Evolutionary conservation across 2,113 vertebrate species (phyloP), one percentile per base, ranked within the genome.

Genomic region (Synodontis membranacea): DNA sequence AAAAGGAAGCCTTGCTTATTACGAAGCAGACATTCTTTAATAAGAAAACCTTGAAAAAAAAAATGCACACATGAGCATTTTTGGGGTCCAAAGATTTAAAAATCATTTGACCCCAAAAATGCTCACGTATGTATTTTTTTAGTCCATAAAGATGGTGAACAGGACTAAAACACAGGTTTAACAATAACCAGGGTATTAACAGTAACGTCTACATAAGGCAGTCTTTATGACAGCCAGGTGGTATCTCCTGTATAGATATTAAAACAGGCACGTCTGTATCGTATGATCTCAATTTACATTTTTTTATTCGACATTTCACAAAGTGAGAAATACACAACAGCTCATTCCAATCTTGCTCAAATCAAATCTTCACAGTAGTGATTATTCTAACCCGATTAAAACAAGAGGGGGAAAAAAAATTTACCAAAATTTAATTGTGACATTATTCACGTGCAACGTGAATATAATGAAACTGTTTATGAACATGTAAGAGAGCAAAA

Each of bases 381-480:
- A 44, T 25, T 12, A n/a, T 8, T 62, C 14, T 42, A 42, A 52
- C 3, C 12, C 5, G 31, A 54, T 37, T 78, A 2, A 42, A 81
- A 39, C 72, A 50, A 50, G 0, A 50, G 0, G 4, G 1, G 3
- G 37, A 44, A 39, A 25, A 75, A 37, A 25, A 23, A 74, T 50
- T 90, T 92, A 99, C 96, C 97, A 98, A 88, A 96, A 97, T 92
- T 99, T 99, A 28, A 97, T 80, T 83, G 94, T 95, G 88, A 97
- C 94, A 88, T 95, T 94, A 89, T 92, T 95, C 7, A 96, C 72
- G 60, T 98, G 95, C 87, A 99, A 92, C 89, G 95, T 23, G 88
- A 94, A 93, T 87, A 96, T 94, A 86, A 95, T 64, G 72, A 93
- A 91, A 87, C 96, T 97, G 89, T 97, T 99, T 0, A 86, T 80